Percentiles rank a stretch among this genome's conserved stretches.
phyloP scores from a whole-genome alignment of 2,797 vertebrate species.

The Protosalanx chinensis region DNA sequence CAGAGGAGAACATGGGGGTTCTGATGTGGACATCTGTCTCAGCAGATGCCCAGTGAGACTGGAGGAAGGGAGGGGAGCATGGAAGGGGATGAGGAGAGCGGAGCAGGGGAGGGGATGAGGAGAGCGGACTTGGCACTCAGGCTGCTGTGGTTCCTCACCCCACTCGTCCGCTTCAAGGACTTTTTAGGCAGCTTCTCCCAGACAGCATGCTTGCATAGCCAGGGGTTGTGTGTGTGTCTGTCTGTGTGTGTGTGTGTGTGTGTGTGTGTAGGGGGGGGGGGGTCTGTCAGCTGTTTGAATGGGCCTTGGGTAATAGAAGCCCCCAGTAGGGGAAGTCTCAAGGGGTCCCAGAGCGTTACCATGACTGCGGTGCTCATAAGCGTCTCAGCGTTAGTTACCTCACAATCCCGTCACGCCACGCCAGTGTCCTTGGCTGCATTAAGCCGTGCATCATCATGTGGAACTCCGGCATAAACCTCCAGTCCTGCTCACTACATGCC shows the following conservation, averaged over 20 bases:
- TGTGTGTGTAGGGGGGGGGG: constrained; percentile 22
- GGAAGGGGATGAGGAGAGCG: constrained; percentile 13
- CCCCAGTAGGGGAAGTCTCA: constrained; percentile 40
- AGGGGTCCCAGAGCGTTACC: constrained; percentile 49
- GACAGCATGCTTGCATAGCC: not conserved
- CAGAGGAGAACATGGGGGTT: not conserved
- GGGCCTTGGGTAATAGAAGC: constrained; percentile 32
- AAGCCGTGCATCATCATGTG: constrained; percentile 9
- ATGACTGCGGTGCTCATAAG: constrained; percentile 41
- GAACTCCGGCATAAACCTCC: constrained; percentile 20
- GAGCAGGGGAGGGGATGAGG: constrained; percentile 14
- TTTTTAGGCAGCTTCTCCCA: constrained; percentile 26
- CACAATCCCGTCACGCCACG: constrained; percentile 39
- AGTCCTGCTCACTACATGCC: not conserved
- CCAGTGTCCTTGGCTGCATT: constrained; percentile 40
- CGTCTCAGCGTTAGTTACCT: constrained; percentile 38
- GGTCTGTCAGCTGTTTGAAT: constrained; percentile 51
- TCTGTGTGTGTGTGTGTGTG: constrained; percentile 10
- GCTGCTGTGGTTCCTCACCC: constrained; percentile 44
- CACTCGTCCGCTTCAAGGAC: constrained; percentile 45
- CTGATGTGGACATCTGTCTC: constrained; percentile 35
- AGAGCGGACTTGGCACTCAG: constrained; percentile 28
- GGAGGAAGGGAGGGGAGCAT: constrained; percentile 2
- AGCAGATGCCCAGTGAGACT: constrained; percentile 45
- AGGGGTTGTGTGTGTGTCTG: no score